Base-by-base conservation (phyloP, 1,140 invertebrate genomes). In the Drosophila simulans region DNA sequence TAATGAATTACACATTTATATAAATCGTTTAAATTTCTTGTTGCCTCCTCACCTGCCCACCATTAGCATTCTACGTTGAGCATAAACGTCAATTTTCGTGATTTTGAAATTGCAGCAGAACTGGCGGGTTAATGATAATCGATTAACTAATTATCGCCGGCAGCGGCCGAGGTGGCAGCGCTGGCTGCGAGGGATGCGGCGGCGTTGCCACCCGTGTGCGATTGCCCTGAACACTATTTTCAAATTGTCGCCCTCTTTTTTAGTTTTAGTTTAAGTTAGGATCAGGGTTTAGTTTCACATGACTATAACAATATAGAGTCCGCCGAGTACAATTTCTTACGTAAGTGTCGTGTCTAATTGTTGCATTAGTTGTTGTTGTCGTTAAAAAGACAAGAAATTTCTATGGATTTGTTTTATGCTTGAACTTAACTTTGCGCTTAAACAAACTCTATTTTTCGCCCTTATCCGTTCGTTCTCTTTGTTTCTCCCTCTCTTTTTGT, bases 1-100 rank as follows among this genome's bases (percentile, higher is more conserved):
- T 79, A 79, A 83, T 72, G 79, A 83, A 77, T 77, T 77, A 77
- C 74, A 77, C 74, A 76, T 75, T 76, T 76, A 75, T 76, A 76
- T 76, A 66, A 75, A 58, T 76, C 52, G 37, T 56, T 77, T 42
- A 77, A 48, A 51, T 69, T 74, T 77, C 46, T 52, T 70, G 57
- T 75, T 57, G 40, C 51, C 56, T 48, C 37, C 51, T 56, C 56
- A 31, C 48, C 40, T 42, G 5, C 10, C 35, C 22, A 31, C 40
- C 40, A n/a, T 39, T 55, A n/a, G 22, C 40, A 8, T 68, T 55
- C 48, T 66, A 58, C 48, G 53, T 65, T 75, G 73, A 76, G 73
- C 73, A 76, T 76, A 42, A 66, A 66, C 39, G 17, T 42, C 37
- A 17, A 46, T 40, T 31, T 13, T 15, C n/a, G 20, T 43, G 35